Evolutionary conservation across 1,140 invertebrate species (phyloP).

Genomic region (Mya arenaria): DNA sequence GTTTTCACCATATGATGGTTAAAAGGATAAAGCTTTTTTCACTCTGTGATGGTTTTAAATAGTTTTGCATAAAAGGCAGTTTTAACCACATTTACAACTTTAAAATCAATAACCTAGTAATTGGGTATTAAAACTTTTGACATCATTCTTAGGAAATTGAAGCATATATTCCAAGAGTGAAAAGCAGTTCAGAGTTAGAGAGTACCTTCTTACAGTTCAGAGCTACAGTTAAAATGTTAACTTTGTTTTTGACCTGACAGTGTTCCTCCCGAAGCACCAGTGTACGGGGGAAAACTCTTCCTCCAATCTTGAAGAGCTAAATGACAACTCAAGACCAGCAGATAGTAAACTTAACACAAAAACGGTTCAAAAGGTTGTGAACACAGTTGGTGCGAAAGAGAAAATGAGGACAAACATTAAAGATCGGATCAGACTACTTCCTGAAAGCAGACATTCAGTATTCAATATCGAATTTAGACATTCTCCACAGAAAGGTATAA

Average conservation of each 20-base stretch:
- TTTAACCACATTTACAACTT: too few species aligned
- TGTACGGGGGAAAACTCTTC: neutral
- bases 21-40: neutral
- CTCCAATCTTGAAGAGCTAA: neutral
- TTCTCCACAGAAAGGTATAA: too few species aligned
- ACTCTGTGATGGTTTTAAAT: too few species aligned
- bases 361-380: neutral
- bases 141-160: too few species aligned
- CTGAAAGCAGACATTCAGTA: neutral
- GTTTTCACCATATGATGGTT: neutral
- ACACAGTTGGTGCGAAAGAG: neutral
- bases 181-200: too few species aligned
- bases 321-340: neutral
- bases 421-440: neutral
- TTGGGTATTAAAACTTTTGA: too few species aligned
- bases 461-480: too few species aligned
- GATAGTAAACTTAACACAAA: neutral
- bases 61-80: too few species aligned
- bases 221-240: neutral
- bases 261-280: neutral
- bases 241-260: too few species aligned
- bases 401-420: neutral
- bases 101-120: too few species aligned
- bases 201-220: too few species aligned
- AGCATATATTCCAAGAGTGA: too few species aligned